Percentiles rank a stretch among this genome's conserved stretches.
Conservation (phyloP, 1,140 invertebrate genomes). For the Drosophila guanche region DNA sequence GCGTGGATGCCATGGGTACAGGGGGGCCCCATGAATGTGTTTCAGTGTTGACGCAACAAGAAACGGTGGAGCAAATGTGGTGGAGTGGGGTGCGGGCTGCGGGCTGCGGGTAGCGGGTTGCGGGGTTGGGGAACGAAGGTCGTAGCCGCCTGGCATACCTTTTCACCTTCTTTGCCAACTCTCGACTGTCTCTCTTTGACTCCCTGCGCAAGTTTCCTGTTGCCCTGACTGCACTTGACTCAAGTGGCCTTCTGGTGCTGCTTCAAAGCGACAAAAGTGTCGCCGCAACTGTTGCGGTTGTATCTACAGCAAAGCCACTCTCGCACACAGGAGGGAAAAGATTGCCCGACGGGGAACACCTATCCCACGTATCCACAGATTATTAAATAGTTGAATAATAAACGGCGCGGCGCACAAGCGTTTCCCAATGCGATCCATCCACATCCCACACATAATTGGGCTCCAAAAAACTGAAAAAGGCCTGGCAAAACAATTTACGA, state of each 20-base stretch:
- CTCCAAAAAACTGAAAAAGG: too few relatives aligned
- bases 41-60: conserved; percentile 59
- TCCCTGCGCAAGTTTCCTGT: conserved; percentile 24
- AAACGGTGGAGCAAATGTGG: neutral
- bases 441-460: too few relatives aligned
- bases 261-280: conserved; percentile 76
- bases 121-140: conserved; percentile 22
- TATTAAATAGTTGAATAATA: too few relatives aligned
- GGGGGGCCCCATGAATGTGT: conserved; percentile 31
- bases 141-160: conserved; percentile 37
- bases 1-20: neutral
- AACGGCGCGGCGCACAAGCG: too few relatives aligned
- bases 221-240: conserved; percentile 67
- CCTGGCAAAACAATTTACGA: neutral
- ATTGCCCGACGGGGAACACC: too few relatives aligned
- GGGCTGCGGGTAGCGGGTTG: too few relatives aligned
- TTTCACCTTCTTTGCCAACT: conserved; percentile 24
- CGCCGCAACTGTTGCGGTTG: conserved; percentile 75
- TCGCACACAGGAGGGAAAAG: conserved; percentile 2
- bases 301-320: conserved; percentile 45
- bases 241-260: conserved; percentile 66
- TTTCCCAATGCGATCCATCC: too few relatives aligned
- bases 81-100: too few relatives aligned
- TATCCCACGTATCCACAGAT: too few relatives aligned
- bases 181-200: neutral